Conservation (phyloP, 2,113 vertebrate species). For the Heterotilapia buettikoferi region DNA sequence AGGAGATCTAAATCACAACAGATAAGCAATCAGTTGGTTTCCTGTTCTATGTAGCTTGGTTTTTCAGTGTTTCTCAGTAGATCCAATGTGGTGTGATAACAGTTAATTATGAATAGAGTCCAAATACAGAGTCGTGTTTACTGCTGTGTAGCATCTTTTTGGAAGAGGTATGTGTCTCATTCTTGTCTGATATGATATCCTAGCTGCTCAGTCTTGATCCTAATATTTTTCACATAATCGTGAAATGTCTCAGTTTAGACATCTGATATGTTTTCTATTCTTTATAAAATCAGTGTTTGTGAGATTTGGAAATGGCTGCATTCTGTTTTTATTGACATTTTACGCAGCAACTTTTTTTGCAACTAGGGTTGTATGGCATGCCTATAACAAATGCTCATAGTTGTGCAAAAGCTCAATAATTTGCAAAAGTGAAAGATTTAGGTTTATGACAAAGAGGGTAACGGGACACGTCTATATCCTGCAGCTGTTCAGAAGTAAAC, state of each 20-base stretch:
- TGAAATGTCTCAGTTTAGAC: background rate
- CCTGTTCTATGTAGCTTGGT: background rate
- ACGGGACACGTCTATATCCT: fast-evolving
- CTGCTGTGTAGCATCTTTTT: background rate
- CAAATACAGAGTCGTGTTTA: background rate
- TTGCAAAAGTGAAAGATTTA: background rate
- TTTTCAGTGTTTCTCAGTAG: background rate
- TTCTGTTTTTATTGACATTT: background rate
- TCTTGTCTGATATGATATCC: background rate
- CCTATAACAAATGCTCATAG: background rate
- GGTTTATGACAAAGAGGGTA: background rate
- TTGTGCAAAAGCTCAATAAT: background rate
- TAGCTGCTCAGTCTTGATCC: background rate
- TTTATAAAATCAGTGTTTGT: background rate
- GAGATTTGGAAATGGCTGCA: background rate
- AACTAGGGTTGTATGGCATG: background rate
- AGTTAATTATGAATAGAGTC: background rate
- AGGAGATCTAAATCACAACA: background rate
- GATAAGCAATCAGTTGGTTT: background rate
- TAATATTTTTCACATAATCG: background rate
- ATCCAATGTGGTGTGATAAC: background rate
- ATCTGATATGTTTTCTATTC: background rate
- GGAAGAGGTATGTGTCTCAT: fast-evolving
- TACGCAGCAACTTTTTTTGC: fast-evolving
- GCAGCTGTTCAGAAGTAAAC: background rate